Evolutionary conservation across 1,140 invertebrate species (phyloP).

Genomic region (Rhopalosiphum padi): DNA sequence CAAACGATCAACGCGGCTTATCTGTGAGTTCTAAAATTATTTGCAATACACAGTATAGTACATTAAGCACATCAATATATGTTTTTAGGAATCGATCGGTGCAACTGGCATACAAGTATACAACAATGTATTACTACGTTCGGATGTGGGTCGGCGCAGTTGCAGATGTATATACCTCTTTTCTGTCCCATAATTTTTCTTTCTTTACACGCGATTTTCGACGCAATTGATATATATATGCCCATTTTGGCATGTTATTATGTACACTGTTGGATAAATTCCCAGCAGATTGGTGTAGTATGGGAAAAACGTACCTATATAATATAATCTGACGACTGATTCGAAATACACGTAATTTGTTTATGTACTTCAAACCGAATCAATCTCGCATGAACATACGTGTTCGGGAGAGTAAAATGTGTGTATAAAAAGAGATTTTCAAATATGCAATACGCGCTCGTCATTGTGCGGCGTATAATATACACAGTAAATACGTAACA

Average conservation of each 20-base stretch:
- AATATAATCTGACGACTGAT: not conserved
- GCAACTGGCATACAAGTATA: too few relatives aligned
- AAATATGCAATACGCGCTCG: not conserved
- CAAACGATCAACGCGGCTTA: too few relatives aligned
- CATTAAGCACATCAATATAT: too few relatives aligned
- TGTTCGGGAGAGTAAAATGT: not conserved
- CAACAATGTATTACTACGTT: too few relatives aligned
- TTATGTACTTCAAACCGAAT: not conserved
- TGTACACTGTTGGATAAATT: not conserved
- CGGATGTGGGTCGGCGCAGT: too few relatives aligned
- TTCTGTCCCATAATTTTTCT: too few relatives aligned
- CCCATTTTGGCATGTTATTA: not conserved
- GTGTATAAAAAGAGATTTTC: not conserved
- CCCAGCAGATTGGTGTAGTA: not conserved
- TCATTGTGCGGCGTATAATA: not conserved
- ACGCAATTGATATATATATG: too few relatives aligned
- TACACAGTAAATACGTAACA: not conserved
- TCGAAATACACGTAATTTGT: slow-evolving; percentile 8
- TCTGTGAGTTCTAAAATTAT: too few relatives aligned
- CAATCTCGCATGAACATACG: not conserved
- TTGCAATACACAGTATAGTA: too few relatives aligned
- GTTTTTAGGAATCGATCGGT: too few relatives aligned
- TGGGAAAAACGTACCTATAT: not conserved
- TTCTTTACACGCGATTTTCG: too few relatives aligned
- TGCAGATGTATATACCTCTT: too few relatives aligned